Base-by-base conservation (phyloP, 2,113 vertebrate genomes). In the Vicugna pacos region DNA sequence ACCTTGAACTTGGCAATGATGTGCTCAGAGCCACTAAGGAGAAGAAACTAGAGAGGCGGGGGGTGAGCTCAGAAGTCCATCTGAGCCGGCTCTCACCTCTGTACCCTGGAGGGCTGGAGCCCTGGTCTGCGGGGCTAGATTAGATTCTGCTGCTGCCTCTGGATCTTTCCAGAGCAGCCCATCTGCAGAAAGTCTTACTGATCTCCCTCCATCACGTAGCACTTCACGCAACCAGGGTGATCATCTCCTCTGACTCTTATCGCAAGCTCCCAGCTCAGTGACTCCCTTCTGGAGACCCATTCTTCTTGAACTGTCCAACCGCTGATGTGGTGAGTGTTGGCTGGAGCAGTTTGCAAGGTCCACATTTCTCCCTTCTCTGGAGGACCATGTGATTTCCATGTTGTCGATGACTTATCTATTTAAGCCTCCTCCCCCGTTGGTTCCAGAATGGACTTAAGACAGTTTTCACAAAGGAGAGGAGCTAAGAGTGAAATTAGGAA, bases 201-300 rank as follows among this genome's bases (percentile, higher is more conserved):
- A 4, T 79, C 6, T 26, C 12, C 30, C 26, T 42, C 14, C 22
- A 2, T 28, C 11, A 19, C 8, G 9, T 6, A 62, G 60, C 64
- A 12, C 1, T 4, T 28, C 0, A 12, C 10, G 6, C 30, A 17
- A 1, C 0, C 0, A 10, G 42, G 6, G 4, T 35, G 42, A 24
- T 81, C 10, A 2, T 48, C 6, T 52, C 14, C 77, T 65, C 35
- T 0, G 10, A 38, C 62, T 14, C n/a, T 48, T 19, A 6, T 4
- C 50, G 24, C 56, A 5, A 50, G 8, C 72, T 28, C 1, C 32
- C 26, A 28, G 58, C 48, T 76, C 62, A 35, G 5, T 3, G 72
- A 46, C 62, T 56, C 13, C 3, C 28, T 30, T 56, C 20, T 42
- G 83, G 19, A 56, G 20, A 22, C 28, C 42, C 50, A 1, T 50